Conservation (phyloP, 2,797 vertebrate species). For the Geotrypetes seraphini region DNA sequence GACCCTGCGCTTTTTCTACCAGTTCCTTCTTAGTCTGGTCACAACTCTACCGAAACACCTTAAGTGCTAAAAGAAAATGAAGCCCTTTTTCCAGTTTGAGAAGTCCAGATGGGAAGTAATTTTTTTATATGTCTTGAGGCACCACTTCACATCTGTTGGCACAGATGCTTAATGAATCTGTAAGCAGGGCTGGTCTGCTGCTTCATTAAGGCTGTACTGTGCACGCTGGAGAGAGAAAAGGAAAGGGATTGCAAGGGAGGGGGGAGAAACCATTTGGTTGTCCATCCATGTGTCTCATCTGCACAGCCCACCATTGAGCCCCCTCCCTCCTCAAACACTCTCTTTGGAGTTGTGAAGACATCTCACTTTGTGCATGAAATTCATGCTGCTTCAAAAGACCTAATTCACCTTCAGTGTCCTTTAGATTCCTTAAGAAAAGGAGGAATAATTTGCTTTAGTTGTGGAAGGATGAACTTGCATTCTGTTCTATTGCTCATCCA, state of each 20-base stretch:
- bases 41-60: too few species aligned
- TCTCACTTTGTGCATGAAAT: too few species aligned
- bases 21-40: too few species aligned
- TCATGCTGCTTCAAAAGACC: constrained; percentile 37
- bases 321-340: too few species aligned
- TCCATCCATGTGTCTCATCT: too few species aligned
- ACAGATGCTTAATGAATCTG: constrained; percentile 72
- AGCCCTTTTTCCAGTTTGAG: constrained; percentile 53
- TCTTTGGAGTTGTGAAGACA: constrained; percentile 41
- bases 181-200: constrained; percentile 55
- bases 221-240: not conserved
- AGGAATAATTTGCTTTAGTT: too few species aligned
- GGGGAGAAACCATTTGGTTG: constrained; percentile 30
- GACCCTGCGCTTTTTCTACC: too few species aligned
- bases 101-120: constrained; percentile 68
- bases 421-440: not conserved
- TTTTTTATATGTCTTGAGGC: constrained; percentile 67
- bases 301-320: too few species aligned
- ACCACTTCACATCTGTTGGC: constrained; percentile 63
- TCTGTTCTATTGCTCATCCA: too few species aligned
- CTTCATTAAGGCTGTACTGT: constrained; percentile 61
- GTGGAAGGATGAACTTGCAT: too few species aligned
- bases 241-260: constrained; percentile 26
- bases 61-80: not conserved
- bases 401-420: not conserved